Conservation (phyloP, 2,797 vertebrate genomes). For the Gobionotothen gibberifrons region DNA sequence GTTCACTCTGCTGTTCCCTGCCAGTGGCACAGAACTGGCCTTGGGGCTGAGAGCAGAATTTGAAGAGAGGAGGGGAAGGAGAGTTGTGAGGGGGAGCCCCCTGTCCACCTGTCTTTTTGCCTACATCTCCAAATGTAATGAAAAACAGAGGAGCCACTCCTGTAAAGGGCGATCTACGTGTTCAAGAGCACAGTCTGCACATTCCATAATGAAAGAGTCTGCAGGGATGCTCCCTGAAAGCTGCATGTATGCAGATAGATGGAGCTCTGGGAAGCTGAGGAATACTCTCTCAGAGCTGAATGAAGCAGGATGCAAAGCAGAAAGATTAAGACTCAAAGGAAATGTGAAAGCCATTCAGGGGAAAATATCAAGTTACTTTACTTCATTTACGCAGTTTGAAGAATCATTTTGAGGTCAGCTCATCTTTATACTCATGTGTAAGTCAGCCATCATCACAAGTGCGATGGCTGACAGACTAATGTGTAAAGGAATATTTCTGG, state of each 20-base stretch:
- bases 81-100: conserved; percentile 16
- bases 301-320: conserved; percentile 55
- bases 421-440: not conserved
- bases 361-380: conserved; percentile 38
- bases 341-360: conserved; percentile 30
- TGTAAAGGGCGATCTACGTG: conserved; percentile 77
- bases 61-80: conserved; percentile 3
- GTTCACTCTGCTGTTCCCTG: conserved; percentile 56
- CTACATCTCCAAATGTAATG: conserved; percentile 68
- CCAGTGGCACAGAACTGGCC: conserved; percentile 56
- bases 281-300: conserved; percentile 48
- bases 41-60: conserved; percentile 45
- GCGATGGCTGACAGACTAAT: no score
- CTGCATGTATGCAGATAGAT: conserved; percentile 64
- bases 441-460: conserved; percentile 10
- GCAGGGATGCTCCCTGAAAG: conserved; percentile 73
- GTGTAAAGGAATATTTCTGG: not conserved
- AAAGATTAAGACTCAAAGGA: conserved; percentile 61
- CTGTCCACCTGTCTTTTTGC: conserved; percentile 60
- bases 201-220: conserved; percentile 82
- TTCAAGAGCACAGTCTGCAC: conserved; percentile 77
- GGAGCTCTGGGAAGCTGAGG: conserved; percentile 61
- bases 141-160: conserved; percentile 69
- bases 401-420: conserved; percentile 35
- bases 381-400: conserved; percentile 45